Evolutionary conservation across 2,888 invertebrate genomes (phyloP), one percentile per base, ranked within the genome.

Genomic region (Lasius fuliginosus): DNA sequence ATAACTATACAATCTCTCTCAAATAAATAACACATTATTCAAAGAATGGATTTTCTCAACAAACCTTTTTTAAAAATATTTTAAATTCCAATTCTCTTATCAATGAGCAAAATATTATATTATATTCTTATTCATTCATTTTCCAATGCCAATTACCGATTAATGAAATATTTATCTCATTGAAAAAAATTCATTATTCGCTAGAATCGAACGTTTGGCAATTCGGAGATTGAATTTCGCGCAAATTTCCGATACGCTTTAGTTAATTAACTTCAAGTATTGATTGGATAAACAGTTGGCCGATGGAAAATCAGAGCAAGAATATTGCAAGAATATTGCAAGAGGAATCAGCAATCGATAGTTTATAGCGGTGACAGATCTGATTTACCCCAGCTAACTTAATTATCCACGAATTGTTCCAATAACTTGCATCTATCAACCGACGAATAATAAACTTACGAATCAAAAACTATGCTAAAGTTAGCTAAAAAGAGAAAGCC

Each of bases 231-330:
- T 64, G 15, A 73, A 82, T 71, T 49, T 62, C 30, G 82, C 60
- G 65, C 58, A 73, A 82, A 68, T 82, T 65, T 74, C 58, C 12
- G 53, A 11, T 42, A 30, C 33, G 40, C 64, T 73, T 65, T 68
- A 62, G 60, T 62, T 85, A 83, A 85, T 85, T 79, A 79, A 49
- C 36, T 60, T 60, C 36, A 83, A 83, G 62, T 85, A 73, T 74
- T 58, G 76, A 84, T 86, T 75, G 65, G 27, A 18, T 49, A 71
- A 84, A 30, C 53, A 53, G 69, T 65, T 53, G 62, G n/a, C 42
- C 27, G 40, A 9, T 53, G 33, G 76, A 64, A 79, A 53, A 53
- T 36, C 46, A 36, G 42, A 64, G 64, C 40, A 64, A 71, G 30
- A n/a, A 27, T 69, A 84, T 36, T 82, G 64, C 40, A 64, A 71